Base-by-base conservation (phyloP, 2,797 vertebrate species). In the Florisuga fusca region DNA sequence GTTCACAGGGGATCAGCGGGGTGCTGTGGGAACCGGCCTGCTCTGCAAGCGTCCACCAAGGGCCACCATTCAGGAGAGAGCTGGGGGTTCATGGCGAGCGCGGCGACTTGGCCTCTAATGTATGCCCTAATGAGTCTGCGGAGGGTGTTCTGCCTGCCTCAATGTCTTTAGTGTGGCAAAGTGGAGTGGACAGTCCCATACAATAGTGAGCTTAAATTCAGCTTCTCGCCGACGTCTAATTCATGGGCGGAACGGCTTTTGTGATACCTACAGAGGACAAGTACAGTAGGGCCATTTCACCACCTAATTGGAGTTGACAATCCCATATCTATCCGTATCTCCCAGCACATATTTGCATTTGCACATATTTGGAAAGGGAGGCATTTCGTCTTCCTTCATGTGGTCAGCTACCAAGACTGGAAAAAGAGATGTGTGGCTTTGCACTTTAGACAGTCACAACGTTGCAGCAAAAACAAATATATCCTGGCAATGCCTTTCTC, bases 1-100 rank as follows among this genome's bases (percentile, higher is more conserved):
- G 97, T 96, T 97, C 97, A 93, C 96, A 97, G 93, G 93, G 96
- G 92, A 96, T 88, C 97, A 97, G 97, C 97, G 48, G 97, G 97
- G 93, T 96, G 90, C 94, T 89, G 91, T 97, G 97, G 97, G 97
- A 98, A 98, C 96, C 17, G 18, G 92, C 77, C 95, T 67, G 81
- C 95, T 87, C 94, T 91, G 95, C 72, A 74, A 95, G 96, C 84
- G 8, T 87, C 89, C 91, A 84, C 86, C 94, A 97, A 95, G 95
- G 79, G 84, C 94, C 73, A 94, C 85, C 93, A 82, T 96, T 98
- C 95, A 96, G 87, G 93, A 90, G 41, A 93, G 41, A 51, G 2
- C 82, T 4, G 58, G 64, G 89, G 92, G 89, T 96, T 95, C 95
- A 61, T 93, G 94, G 91, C 83, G 84, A 95, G 85, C 75, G 21